A percentile compares a stretch with the other conserved stretches of the same genome.
These are phyloP conservation scores for Nyctereutes procyonoides DNA, from an alignment of 2,113 vertebrate species.

Conservation along the genomic window DNA sequence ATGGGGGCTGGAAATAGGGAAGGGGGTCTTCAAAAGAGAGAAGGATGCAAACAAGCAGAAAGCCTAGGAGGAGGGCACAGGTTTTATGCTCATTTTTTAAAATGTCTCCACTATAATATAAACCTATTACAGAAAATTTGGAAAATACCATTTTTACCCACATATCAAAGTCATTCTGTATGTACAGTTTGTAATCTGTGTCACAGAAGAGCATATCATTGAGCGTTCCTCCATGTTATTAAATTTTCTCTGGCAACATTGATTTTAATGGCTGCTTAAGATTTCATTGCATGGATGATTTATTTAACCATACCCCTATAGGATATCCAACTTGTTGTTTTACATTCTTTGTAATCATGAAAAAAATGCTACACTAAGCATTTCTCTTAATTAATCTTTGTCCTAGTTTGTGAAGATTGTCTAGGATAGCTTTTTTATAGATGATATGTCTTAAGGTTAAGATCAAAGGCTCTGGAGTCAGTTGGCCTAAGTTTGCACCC, in stretches of 20 bases:
- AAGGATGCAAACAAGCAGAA: background rate
- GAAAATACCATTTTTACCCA: background rate
- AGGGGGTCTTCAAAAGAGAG: background rate
- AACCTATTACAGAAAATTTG: constrained; percentile 49
- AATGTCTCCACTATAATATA: background rate
- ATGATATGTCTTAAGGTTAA: constrained; percentile 26
- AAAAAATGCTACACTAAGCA: constrained; percentile 28
- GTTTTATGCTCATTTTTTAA: background rate
- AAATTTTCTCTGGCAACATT: constrained; percentile 70
- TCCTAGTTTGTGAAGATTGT: constrained; percentile 8
- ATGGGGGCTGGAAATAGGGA: background rate
- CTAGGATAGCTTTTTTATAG: constrained; percentile 36
- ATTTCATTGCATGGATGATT: constrained; percentile 61
- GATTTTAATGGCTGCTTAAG: constrained; percentile 65
- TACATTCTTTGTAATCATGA: constrained; percentile 59
- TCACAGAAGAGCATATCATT: constrained; percentile 44
- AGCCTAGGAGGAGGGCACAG: background rate
- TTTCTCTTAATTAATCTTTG: constrained; percentile 69
- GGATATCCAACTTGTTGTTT: constrained; percentile 28
- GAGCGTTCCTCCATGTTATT: constrained; percentile 53
- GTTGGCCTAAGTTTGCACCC: background rate
- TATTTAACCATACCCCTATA: constrained; percentile 50
- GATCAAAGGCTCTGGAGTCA: background rate
- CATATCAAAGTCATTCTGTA: constrained; percentile 42
- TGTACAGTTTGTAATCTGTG: constrained; percentile 43